These are phyloP conservation scores for Cebidichthys violaceus DNA, from an alignment of 2,113 vertebrate species.

Conservation along the genomic window DNA sequence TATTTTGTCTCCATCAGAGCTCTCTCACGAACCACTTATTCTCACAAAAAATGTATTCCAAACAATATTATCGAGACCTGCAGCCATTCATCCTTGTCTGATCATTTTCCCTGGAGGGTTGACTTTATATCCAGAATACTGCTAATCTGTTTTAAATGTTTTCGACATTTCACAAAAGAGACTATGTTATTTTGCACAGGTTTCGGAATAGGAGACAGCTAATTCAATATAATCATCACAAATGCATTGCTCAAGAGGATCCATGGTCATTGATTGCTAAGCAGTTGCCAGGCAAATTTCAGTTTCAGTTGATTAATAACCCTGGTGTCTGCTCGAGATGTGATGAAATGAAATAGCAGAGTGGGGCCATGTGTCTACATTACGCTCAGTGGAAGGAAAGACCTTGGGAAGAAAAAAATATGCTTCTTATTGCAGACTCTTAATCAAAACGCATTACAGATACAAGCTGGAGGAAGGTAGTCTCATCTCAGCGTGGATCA, in stretches of 20 bases:
- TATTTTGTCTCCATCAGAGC: background rate
- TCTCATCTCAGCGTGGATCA: conserved; percentile 26
- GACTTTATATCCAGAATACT: background rate
- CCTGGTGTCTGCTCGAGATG: background rate
- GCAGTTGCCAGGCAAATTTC: background rate
- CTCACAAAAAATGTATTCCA: background rate
- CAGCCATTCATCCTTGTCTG: background rate
- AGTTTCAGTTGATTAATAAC: conserved; percentile 23
- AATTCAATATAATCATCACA: background rate
- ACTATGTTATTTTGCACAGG: background rate
- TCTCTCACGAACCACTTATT: background rate
- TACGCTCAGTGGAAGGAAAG: background rate
- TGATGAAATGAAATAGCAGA: conserved; percentile 9
- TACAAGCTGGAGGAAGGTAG: conserved; percentile 18
- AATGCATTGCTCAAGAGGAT: background rate
- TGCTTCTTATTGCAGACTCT: conserved; percentile 31
- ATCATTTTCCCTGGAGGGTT: background rate
- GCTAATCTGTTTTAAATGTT: background rate
- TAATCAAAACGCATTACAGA: conserved; percentile 40
- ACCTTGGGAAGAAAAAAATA: conserved; percentile 19
- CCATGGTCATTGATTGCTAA: background rate
- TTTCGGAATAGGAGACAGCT: background rate
- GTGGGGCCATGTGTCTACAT: background rate
- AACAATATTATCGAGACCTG: background rate
- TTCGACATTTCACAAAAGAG: background rate